Base-by-base conservation (phyloP, 1,140 invertebrate genomes). In the Eriosoma lanigerum region DNA sequence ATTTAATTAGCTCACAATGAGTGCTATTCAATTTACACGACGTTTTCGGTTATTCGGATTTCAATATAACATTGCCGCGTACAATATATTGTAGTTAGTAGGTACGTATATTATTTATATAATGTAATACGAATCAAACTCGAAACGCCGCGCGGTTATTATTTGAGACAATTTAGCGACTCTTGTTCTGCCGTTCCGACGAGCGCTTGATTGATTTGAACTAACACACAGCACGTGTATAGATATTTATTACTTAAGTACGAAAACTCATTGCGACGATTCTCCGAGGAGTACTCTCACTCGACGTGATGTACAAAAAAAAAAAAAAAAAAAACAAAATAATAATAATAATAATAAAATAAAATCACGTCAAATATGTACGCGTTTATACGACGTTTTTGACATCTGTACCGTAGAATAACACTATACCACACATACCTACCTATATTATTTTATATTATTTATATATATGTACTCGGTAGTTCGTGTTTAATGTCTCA, bases 81-180 rank as follows among this genome's bases (percentile, higher is more conserved):
- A 38, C 32, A 38, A 38, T 38, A 38, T 38, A 38, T 4, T 38
- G 32, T 38, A 38, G 32, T 38, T 8, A 38, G 32, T 38, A 8
- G 8, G 8, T n/a, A 8, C 52, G 19, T 21, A 54, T 21, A 54
- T 0, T 4, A 19, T n/a, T 1, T 54, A 52, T 15, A 9, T 54
- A n/a, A 54, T 54, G 6, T 54, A 54, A 38, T 9, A 19, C 4
- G 19, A 54, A 54, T 54, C 52, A 54, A 21, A 54, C 6, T 21
- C 6, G 52, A 66, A 38, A 19, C 17, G 5, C 24, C 13, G 32
- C 62, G 19, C 38, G 62, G 32, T 21, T 46, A 66, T 38, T n/a
- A n/a, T 66, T 66, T 3, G 62, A 9, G 38, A 66, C 64, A 66
- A 66, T 66, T 66, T 66, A 66, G 29, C 32, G n/a, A 13, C 64